These are phyloP conservation scores for Mobula birostris DNA, from an alignment of 2,113 vertebrate species.

Conservation along the genomic window DNA sequence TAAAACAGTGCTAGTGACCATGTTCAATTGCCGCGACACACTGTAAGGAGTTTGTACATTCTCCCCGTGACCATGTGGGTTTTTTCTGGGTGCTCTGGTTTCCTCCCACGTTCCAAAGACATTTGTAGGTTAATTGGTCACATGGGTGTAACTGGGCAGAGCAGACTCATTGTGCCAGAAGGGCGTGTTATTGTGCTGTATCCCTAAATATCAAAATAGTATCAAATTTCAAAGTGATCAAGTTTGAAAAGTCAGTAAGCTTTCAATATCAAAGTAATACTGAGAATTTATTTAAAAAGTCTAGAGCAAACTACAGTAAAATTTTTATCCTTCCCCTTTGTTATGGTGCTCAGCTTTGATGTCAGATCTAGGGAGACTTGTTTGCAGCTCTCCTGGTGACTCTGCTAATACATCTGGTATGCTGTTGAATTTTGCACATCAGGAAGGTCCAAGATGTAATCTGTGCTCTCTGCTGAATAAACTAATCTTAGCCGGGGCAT, in stretches of 20 bases:
- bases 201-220: too few species aligned
- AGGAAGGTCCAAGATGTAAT: background rate
- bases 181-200: too few species aligned
- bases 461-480: background rate
- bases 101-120: too few species aligned
- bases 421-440: background rate
- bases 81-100: too few species aligned
- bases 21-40: too few species aligned
- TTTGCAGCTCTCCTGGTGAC: background rate
- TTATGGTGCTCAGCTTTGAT: background rate
- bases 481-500: background rate
- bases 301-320: background rate
- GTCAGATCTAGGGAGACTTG: background rate
- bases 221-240: background rate
- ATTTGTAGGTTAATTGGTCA: too few species aligned
- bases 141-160: too few species aligned
- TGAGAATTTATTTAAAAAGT: background rate
- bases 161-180: too few species aligned
- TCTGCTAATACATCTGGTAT: background rate
- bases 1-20: too few species aligned
- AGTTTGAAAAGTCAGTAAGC: background rate
- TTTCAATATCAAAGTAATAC: background rate
- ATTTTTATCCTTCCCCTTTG: background rate
- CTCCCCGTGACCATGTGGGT: too few species aligned
- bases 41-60: too few species aligned